Base-by-base conservation (phyloP, 2,113 vertebrate genomes). In the Lichenostomus cassidix region DNA sequence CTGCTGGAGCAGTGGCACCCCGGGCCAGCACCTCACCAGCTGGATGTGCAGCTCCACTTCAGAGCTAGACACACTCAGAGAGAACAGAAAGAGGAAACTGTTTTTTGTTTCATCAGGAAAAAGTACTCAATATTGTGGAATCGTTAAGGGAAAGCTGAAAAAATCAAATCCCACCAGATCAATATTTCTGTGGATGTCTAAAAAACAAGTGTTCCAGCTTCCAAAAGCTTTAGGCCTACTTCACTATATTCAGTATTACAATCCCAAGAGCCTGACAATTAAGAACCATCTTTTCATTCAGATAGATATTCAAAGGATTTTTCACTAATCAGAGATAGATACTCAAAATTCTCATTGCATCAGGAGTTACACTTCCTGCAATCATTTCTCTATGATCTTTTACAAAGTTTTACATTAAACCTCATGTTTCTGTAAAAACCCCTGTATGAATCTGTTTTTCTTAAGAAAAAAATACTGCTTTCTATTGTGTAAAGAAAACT, bases 401-500 rank as follows among this genome's bases (percentile, higher is more conserved):
- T 31, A 84, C 50, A 83, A 76, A 31, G 12, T 50, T 89, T 84
- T 79, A 39, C 2, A 3, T 64, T 49, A 67, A 87, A 69, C 35
- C 9, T 24, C 52, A 56, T 46, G 37, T 91, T 89, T 31, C 75
- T 71, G 4, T n/a, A 83, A 94, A 94, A 73, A 94, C 92, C 90
- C 5, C 44, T 3, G 29, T 86, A 65, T 86, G 71, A 92, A 91
- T 95, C 87, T 70, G 15, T 37, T 81, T 91, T 95, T 91, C 92
- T 93, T 92, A 82, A 86, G 87, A 65, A 65, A 25, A 39, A 83
- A 31, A 63, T 87, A 84, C 63, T 94, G 69, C 58, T 94, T 96
- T 95, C 88, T 93, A 35, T 73, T 83, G 68, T 5, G 11, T 52
- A 93, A 90, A 84, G 69, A 87, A 94, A 82, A 62, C 21, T 7